These are phyloP conservation scores for Aythya fuligula DNA, from an alignment of 2,797 vertebrate species.

Conservation along the genomic window DNA sequence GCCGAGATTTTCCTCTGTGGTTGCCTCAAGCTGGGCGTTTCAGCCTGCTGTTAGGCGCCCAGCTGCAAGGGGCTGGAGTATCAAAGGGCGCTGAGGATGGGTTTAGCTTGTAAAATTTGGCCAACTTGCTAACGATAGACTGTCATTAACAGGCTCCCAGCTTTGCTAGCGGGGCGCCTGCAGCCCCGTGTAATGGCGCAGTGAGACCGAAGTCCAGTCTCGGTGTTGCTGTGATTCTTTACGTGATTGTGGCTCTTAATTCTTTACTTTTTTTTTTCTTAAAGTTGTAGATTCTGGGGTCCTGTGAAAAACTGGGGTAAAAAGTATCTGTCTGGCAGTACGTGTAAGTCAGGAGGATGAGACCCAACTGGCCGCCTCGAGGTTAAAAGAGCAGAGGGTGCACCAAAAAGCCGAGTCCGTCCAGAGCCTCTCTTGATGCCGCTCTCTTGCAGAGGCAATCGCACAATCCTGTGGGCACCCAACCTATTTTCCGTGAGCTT, in stretches of 20 bases:
- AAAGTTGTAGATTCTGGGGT: not conserved
- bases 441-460: accelerated
- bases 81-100: not conserved
- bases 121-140: not conserved
- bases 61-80: not conserved
- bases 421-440: accelerated
- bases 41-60: not conserved
- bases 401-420: not conserved
- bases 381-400: not conserved
- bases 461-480: accelerated
- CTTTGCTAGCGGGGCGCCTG: not conserved
- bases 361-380: not conserved
- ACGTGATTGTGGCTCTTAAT: accelerated
- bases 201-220: not conserved
- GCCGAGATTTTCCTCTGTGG: accelerated
- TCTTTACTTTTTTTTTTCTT: too few relatives aligned
- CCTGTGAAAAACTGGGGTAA: not conserved
- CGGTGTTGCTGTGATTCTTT: not conserved
- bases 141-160: not conserved
- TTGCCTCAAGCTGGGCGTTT: not conserved
- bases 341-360: not conserved
- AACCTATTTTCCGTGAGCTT: accelerated
- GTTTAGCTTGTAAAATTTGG: not conserved
- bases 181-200: not conserved
- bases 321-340: not conserved